Evolutionary conservation across 2,113 vertebrate genomes (phyloP), one percentile per base, ranked within the genome.

Genomic region (Cebus imitator): DNA sequence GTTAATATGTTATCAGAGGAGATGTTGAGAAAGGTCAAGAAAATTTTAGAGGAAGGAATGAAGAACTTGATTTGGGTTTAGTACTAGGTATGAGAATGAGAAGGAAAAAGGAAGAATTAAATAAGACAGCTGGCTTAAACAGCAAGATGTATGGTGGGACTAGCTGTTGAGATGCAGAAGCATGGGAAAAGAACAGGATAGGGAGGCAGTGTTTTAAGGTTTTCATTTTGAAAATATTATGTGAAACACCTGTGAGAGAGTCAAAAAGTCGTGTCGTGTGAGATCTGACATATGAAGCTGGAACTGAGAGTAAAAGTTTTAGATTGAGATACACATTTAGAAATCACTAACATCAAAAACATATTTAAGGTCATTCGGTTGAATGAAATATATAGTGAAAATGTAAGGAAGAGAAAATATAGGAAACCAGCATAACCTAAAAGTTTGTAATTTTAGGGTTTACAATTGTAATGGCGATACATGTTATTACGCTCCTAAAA

Each of bases 171-270:
- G 13, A 90, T 68, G 30, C 27, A 27, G 11, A 96, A 73, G 12
- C 50, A 4, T 78, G 17, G 55, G 27, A 93, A 25, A 75, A 76
- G 82, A 95, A 58, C 0, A 35, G n/a, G 16, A 50, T 1, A 75
- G 8, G 3, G 37, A 13, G 13, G 10, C 8, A 73, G 17, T 64
- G 8, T n/a, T 55, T 40, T 93, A 68, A 87, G 61, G 48, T 30
- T 75, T 92, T 73, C 73, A 92, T 64, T 50, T 90, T 79, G 72
- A 94, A 96, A 84, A 79, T 35, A 18, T 30, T 89, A 48, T 61
- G 76, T 66, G 52, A 40, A 79, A 35, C 2, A 68, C 10, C 52
- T 73, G 13, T 8, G 9, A 95, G 18, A 95, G 5, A 88, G 7
- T 87, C 12, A 83, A 68, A 10, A 72, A 82, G 52, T 83, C 2